phyloP scores from a whole-genome alignment of 2,113 vertebrate genomes.

The Onychostoma macrolepis region DNA sequence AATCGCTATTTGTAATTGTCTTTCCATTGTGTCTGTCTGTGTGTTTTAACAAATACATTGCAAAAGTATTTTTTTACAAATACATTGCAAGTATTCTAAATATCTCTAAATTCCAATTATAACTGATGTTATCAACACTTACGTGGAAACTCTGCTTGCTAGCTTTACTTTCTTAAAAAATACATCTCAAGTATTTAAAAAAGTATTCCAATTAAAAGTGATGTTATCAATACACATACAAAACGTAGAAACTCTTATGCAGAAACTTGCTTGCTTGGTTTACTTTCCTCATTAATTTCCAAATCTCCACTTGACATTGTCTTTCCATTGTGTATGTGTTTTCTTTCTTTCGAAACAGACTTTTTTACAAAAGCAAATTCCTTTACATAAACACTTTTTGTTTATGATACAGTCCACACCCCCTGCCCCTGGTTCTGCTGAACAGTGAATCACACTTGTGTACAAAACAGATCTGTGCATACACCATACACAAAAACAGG shows the following conservation, averaged over 20 bases:
- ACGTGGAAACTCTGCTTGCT: neutral
- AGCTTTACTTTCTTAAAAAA: neutral
- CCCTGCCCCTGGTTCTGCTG: constrained; percentile 12
- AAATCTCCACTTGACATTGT: neutral
- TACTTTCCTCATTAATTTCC: neutral
- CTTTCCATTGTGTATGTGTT: neutral
- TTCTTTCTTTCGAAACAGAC: neutral
- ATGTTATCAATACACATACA: neutral
- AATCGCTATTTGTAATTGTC: too few species aligned
- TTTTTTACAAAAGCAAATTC: neutral
- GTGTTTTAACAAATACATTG: too few species aligned
- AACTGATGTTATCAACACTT: neutral
- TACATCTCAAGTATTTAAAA: neutral
- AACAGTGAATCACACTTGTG: constrained; percentile 49
- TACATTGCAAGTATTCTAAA: neutral
- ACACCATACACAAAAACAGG: constrained; percentile 57
- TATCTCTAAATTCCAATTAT: neutral
- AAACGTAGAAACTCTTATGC: neutral
- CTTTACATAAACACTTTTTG: constrained; percentile 4
- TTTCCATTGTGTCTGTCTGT: too few species aligned
- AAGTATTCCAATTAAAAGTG: neutral
- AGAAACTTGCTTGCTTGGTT: neutral
- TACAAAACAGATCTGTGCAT: constrained; percentile 52
- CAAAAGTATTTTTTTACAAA: neutral
- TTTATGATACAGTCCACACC: constrained; percentile 11